Percentiles rank a stretch among this genome's conserved stretches.
These are phyloP conservation scores for Drosophila atroscutellata DNA, from an alignment of 2,888 invertebrate genomes.

Conservation along the genomic window DNA sequence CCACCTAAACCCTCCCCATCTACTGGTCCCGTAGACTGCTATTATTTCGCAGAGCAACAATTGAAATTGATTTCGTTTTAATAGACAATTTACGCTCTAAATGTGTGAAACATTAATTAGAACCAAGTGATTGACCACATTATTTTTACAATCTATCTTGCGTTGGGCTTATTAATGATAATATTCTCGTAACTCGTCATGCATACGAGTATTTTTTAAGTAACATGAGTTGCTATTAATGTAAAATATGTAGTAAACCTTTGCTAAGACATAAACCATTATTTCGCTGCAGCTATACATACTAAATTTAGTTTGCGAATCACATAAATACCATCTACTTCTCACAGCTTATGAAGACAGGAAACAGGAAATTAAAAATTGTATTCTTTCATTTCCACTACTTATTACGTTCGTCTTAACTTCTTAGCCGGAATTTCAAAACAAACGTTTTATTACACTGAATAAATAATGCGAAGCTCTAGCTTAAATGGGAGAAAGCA, in stretches of 20 bases:
- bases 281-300: neutral
- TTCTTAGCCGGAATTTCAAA: neutral
- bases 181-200: constrained; percentile 46
- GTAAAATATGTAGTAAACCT: neutral
- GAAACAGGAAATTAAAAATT: neutral
- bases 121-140: constrained; percentile 29
- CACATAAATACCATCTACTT: neutral
- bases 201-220: neutral
- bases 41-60: constrained; percentile 41
- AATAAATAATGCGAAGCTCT: constrained; percentile 4
- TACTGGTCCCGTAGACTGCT: constrained; percentile 6
- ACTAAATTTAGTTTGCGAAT: neutral
- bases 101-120: constrained; percentile 53
- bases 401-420: neutral
- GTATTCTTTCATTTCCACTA: neutral
- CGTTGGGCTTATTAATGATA: constrained; percentile 17
- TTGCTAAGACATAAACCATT: neutral
- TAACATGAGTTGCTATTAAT: neutral
- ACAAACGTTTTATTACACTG: constrained; percentile 3
- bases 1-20: constrained; percentile 7
- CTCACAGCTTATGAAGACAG: neutral
- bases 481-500: constrained; percentile 17
- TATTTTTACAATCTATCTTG: constrained; percentile 16
- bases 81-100: constrained; percentile 4
- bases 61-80: constrained; percentile 58